phyloP scores from a whole-genome alignment of 2,797 vertebrate genomes.

The Cygnus olor region DNA sequence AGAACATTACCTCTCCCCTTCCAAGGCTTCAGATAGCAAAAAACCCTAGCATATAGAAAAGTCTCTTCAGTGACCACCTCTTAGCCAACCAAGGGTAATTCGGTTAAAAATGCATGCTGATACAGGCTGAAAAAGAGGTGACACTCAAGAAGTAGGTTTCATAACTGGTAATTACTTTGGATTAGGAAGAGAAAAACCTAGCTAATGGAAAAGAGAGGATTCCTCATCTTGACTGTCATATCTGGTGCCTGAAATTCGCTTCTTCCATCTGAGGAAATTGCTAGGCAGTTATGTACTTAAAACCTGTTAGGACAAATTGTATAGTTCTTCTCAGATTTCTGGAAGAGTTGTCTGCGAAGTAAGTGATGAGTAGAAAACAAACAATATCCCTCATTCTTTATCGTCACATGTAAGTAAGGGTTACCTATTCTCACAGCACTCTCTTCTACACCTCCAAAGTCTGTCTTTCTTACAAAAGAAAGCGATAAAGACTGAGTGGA shows the following conservation, averaged over 20 bases:
- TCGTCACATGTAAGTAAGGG: neutral
- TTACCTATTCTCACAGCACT: neutral
- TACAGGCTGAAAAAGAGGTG: neutral
- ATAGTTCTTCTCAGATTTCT: neutral
- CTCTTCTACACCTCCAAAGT: neutral
- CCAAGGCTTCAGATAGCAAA: neutral
- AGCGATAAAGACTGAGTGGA: neutral
- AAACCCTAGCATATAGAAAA: neutral
- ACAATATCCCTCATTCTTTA: neutral
- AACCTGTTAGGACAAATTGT: neutral
- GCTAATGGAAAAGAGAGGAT: neutral
- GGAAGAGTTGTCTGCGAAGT: neutral
- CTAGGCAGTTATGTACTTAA: neutral
- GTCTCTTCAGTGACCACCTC: neutral
- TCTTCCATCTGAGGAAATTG: neutral
- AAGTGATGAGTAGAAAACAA: neutral
- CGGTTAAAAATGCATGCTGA: neutral
- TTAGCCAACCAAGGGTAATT: neutral
- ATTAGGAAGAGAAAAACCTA: neutral
- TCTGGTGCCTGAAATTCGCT: neutral
- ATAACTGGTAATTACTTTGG: neutral
- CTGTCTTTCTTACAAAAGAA: neutral
- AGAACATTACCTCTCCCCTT: neutral
- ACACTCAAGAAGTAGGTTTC: neutral
- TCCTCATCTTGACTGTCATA: neutral